Evolutionary conservation across 2,888 invertebrate species (phyloP).

Genomic region (Cerceris rybyensis): DNA sequence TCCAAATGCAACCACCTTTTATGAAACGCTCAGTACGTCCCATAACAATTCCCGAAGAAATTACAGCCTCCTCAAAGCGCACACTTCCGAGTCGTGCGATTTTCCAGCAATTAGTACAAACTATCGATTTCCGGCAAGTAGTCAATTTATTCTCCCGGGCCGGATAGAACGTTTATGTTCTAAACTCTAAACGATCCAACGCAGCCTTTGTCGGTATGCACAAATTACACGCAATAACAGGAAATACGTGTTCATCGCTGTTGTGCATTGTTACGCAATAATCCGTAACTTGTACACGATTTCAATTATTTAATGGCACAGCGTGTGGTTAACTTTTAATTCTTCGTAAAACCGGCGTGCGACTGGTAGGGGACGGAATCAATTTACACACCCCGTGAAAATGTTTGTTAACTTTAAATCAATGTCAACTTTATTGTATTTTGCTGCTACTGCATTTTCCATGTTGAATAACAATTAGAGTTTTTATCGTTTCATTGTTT

Average conservation of each 20-base stretch:
- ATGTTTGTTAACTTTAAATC: no score
- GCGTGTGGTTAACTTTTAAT: slow-evolving; percentile 34
- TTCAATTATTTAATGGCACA: slow-evolving; percentile 18
- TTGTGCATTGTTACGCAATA: slow-evolving; percentile 48
- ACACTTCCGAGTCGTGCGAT: no score
- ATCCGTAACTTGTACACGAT: slow-evolving; percentile 32
- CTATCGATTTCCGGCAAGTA: neutral
- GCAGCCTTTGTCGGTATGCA: slow-evolving; percentile 33
- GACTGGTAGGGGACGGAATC: neutral
- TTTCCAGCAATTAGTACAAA: no score
- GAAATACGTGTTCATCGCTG: slow-evolving; percentile 38
- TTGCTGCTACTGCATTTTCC: no score
- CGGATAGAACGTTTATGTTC: slow-evolving; percentile 7
- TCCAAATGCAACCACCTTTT: no score
- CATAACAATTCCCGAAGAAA: no score
- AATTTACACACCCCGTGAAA: no score
- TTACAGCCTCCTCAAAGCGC: no score
- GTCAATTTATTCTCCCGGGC: neutral
- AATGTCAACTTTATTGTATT: no score
- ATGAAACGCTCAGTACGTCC: no score
- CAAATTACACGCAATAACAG: slow-evolving; percentile 26
- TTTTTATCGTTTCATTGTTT: no score
- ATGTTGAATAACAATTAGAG: no score
- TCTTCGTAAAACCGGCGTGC: slow-evolving; percentile 12
- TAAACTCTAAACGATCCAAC: neutral